Base-by-base conservation (phyloP, 2,797 vertebrate genomes). In the Stomatorhinus walkeri region DNA sequence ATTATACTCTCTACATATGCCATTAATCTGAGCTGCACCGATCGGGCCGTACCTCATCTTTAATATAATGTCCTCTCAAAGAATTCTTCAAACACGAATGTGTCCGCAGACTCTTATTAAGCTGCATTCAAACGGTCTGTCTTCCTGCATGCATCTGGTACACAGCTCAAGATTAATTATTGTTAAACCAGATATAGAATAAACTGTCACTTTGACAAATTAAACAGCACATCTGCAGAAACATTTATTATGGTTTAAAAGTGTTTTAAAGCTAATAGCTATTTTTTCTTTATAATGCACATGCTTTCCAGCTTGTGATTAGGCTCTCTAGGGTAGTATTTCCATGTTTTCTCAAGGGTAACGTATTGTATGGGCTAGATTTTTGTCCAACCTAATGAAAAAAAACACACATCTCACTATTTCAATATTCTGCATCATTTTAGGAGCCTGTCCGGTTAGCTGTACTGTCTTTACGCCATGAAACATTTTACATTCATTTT, bases 151-250 rank as follows among this genome's bases (percentile, higher is more conserved):
- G 54, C 22, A 85, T 84, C 43, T 59, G 36, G 28, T 43, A 32
- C 36, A 46, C 46, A 89, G 22, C 48, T 85, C 61, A 68, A 85
- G 22, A 36, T 43, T 88, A 88, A 19, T 61, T 88, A 68, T 84
- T 88, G 49, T 51, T 10, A 5, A 16, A 51, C 54, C 59, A 10
- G 28, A 43, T 16, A 40, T 19, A 68, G 64, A 64, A 52, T 46
- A 85, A 24, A 10, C 46, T 48, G 79, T 28, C 16, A 72, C 43
- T 19, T 48, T 72, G 83, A 24, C 1, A 61, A 24, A 59, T 59
- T 59, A 72, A 72, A 32, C 64, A 16, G 28, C 28, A 68, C 10
- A 72, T 36, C 12, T 16, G 28, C 68, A 72, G 28, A 72, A 72
- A 72, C 4, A 72, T 36, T 16, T 36, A 36, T 32, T 72, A 36